Percentiles rank a stretch among this genome's conserved stretches.
These are phyloP conservation scores for Cuculus canorus DNA, from an alignment of 2,797 vertebrate genomes.

Conservation along the genomic window DNA sequence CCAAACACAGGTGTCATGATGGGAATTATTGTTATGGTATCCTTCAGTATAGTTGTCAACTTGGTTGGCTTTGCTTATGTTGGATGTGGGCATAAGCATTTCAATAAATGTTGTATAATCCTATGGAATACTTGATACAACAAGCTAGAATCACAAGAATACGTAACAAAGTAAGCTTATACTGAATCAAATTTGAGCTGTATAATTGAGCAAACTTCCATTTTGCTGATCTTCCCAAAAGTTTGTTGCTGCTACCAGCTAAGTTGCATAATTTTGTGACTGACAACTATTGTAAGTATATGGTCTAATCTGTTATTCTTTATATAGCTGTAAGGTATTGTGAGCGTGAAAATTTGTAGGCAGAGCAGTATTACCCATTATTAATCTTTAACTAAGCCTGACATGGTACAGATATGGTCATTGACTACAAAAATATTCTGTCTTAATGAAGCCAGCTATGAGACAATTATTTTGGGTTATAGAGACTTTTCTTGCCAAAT, in stretches of 20 bases:
- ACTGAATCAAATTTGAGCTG: not conserved
- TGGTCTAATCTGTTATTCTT: not conserved
- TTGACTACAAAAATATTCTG: not conserved
- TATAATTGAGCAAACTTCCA: not conserved
- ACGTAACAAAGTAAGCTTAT: not conserved
- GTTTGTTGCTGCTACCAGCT: not conserved
- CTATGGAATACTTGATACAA: not conserved
- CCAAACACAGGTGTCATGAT: not conserved
- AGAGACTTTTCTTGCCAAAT: not conserved
- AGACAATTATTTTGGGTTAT: conserved; percentile 7
- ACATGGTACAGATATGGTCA: not conserved
- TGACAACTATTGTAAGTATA: not conserved
- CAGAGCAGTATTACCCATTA: not conserved
- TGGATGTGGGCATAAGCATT: not conserved
- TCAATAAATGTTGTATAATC: not conserved
- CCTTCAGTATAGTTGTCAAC: not conserved
- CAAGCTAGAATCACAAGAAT: not conserved
- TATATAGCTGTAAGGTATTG: not conserved
- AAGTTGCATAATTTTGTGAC: not conserved
- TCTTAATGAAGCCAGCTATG: not conserved
- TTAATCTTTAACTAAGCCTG: not conserved
- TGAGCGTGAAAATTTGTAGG: not conserved
- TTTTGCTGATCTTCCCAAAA: not conserved
- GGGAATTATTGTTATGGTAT: not conserved
- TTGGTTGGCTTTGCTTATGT: not conserved